phyloP scores from a whole-genome alignment of 1,140 invertebrate genomes.

The Eupristina koningsbergeri region DNA sequence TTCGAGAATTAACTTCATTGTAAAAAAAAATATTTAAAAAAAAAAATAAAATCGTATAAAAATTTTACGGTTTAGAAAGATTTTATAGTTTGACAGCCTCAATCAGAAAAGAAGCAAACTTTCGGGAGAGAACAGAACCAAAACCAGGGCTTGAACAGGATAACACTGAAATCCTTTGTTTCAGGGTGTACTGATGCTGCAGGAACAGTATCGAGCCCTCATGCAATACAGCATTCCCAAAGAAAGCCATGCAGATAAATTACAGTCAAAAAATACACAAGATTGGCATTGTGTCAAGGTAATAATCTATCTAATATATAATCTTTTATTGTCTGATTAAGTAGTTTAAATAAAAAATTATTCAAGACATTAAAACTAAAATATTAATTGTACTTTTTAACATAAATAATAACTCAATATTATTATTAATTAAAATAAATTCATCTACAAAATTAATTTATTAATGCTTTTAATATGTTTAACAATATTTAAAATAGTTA shows the following conservation, averaged over 20 bases:
- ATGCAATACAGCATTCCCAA: conserved; percentile 82
- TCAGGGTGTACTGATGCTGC: conserved; percentile 81
- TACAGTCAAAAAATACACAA: conserved; percentile 74
- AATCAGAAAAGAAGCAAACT: conserved; percentile 66
- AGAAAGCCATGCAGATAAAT: conserved; percentile 75
- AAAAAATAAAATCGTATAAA: conserved; percentile 9
- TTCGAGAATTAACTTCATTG: conserved; percentile 20
- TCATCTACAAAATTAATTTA: no score
- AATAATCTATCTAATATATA: neutral
- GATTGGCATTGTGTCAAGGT: conserved; percentile 83
- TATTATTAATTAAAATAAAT: no score
- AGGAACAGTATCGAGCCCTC: conserved; percentile 80
- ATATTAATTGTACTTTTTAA: no score
- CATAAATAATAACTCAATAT: no score
- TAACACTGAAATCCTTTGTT: conserved; percentile 74
- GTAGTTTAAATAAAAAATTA: no score
- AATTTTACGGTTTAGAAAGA: conserved; percentile 63
- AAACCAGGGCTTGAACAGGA: conserved; percentile 68
- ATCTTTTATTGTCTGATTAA: no score
- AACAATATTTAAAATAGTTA: no score
- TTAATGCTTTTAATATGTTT: no score
- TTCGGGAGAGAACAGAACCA: conserved; percentile 65
- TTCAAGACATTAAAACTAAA: no score
- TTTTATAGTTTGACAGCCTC: conserved; percentile 55
- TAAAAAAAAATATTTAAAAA: no score